Evolutionary conservation across 1,140 invertebrate species (phyloP), one percentile per base, ranked within the genome.

Genomic region (Neelides sp.): DNA sequence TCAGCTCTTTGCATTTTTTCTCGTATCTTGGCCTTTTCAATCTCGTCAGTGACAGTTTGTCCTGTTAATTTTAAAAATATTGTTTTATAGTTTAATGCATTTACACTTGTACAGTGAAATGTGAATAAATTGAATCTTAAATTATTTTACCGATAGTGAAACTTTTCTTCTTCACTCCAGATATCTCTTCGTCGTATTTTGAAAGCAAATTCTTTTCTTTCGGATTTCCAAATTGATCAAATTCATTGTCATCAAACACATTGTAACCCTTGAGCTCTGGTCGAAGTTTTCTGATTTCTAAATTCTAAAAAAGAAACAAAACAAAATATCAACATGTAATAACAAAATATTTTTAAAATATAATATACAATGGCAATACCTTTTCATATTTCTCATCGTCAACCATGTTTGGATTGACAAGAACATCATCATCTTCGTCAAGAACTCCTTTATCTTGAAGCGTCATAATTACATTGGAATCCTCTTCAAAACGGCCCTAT

Each of bases 161-260:
- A 37, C 77, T 82, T 37, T 81, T 75, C 48, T 76, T 78, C 62
- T 84, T 82, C 32, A 68, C 67, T 2, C 87, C 88, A 39, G 85
- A 78, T 36, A 98, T 83, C 68, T 96, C 91, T 64, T 96, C 92
- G 69, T 98, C 91, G 68, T 98, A 98, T 72, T 98, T 96, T 51
- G 79, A 71, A 5, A 98, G 73, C 17, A 93, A 64, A 63, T 75
- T 64, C 69, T 80, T 73, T 65, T 79, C 61, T 68, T 76, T 69
- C 57, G 80, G 71, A 64, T 83, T 75, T 47, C 87, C 86, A 65
- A 78, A 77, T 61, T 88, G 80, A 69, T 92, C 86, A 45, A 78
- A 78, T 62, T 91, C 81, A 59, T 83, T 78, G 27, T 89, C 83
- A 65, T 93, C 87, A 64, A 89, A 94, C 2, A 85, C 84, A 64